phyloP scores from a whole-genome alignment of 1,140 invertebrate species.

The Zelostemma sp. region DNA sequence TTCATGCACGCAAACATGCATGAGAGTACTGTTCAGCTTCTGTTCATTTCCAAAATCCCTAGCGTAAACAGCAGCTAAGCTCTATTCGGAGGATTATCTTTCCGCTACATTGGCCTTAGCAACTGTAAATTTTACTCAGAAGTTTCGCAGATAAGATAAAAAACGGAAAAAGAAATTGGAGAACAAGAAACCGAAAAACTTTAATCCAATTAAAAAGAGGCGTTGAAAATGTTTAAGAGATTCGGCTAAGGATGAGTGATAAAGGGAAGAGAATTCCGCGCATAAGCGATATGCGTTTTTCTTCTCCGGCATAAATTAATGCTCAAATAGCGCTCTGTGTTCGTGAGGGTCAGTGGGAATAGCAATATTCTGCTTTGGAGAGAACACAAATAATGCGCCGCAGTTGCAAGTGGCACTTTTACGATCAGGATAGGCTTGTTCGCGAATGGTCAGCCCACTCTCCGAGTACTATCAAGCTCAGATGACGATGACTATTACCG shows the following conservation, averaged over 20 bases:
- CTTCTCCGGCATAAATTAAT: slow-evolving; percentile 1
- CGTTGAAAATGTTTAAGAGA: not conserved
- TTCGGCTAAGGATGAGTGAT: not conserved
- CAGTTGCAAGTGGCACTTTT: too few relatives aligned
- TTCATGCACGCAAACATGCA: not conserved
- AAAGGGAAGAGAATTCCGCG: slow-evolving; percentile 11
- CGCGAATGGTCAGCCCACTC: too few relatives aligned
- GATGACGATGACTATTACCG: too few relatives aligned
- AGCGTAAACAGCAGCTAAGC: not conserved
- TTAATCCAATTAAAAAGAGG: slow-evolving; percentile 4
- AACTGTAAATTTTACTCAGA: not conserved
- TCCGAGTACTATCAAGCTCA: too few relatives aligned
- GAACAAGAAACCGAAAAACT: too few relatives aligned
- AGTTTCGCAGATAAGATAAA: not conserved
- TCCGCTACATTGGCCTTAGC: not conserved
- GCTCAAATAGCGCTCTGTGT: not conserved
- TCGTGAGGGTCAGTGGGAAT: slow-evolving; percentile 2
- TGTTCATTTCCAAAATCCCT: not conserved
- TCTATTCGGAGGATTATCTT: not conserved
- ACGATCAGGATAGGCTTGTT: too few relatives aligned
- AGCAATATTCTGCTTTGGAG: slow-evolving; percentile 5
- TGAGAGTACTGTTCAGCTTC: not conserved
- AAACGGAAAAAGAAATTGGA: too few relatives aligned
- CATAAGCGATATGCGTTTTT: slow-evolving; percentile 22
- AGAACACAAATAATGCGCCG: too few relatives aligned